phyloP scores from a whole-genome alignment of 2,888 invertebrate genomes.

The Aromia moschata region DNA sequence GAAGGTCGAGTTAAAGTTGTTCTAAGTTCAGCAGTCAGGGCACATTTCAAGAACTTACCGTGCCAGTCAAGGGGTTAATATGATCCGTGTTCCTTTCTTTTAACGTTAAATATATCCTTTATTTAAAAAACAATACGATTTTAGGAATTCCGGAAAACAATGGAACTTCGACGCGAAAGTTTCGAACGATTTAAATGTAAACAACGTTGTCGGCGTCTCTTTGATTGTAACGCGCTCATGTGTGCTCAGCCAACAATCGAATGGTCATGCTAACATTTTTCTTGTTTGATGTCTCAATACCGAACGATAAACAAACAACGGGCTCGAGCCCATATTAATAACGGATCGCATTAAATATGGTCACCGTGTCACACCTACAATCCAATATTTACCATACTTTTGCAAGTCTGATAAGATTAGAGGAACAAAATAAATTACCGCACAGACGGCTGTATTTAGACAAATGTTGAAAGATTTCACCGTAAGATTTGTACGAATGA shows the following conservation, averaged over 20 bases:
- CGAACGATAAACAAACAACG: constrained; percentile 27
- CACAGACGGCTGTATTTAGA: constrained; percentile 26
- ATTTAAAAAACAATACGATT: neutral
- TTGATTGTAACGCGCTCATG: constrained; percentile 9
- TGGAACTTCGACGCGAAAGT: constrained; percentile 8
- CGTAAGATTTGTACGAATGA: too few species aligned
- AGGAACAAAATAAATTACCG: constrained; percentile 18
- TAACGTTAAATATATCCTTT: neutral
- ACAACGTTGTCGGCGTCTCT: constrained; percentile 18
- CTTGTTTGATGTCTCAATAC: constrained; percentile 40
- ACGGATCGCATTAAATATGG: constrained; percentile 6
- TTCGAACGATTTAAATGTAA: constrained; percentile 18
- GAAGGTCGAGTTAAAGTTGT: too few species aligned
- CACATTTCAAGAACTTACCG: too few species aligned
- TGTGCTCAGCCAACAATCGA: constrained; percentile 23
- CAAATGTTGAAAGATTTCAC: too few species aligned
- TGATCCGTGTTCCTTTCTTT: too few species aligned
- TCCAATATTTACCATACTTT: constrained; percentile 19
- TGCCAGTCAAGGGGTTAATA: too few species aligned
- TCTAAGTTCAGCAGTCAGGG: too few species aligned
- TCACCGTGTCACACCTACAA: constrained; percentile 16
- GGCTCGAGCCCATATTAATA: constrained; percentile 23
- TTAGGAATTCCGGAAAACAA: constrained; percentile 15
- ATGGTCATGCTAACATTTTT: constrained; percentile 23
- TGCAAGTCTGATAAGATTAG: constrained; percentile 29